Base-by-base conservation (phyloP, 2,113 vertebrate species). In the Steatornis caripensis region DNA sequence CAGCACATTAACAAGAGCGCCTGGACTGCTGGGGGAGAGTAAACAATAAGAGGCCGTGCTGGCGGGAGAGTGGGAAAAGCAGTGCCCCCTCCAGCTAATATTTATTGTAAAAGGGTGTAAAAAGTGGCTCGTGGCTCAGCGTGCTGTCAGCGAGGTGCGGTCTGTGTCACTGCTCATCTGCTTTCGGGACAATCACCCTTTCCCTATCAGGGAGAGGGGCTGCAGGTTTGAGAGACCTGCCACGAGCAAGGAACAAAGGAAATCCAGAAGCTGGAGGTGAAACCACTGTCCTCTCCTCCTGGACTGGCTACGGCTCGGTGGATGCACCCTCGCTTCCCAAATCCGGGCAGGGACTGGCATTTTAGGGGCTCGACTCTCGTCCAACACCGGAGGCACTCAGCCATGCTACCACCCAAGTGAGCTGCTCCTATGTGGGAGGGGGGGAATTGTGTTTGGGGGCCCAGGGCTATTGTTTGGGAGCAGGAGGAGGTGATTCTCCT, bases 1-100 rank as follows among this genome's bases (percentile, higher is more conserved):
- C 94, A 89, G 91, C 92, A 92, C 93, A 97, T 97, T 97, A 97
- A 94, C 95, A 57, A 89, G 89, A 95, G 83, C 43, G 62, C 94
- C 95, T 71, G 93, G 90, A 48, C 91, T 66, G 96, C 96, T 66
- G 91, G 75, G 77, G 94, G 82, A 93, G 95, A 95, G 74, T 87
- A 96, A 97, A 96, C 95, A 97, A 94, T 85, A 53, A 83, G 96
- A 95, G 92, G 87, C 80, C 78, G 3, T 55, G 92, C 94, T 95
- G 91, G 90, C 82, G 29, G 92, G 90, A 86, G 92, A 97, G 82
- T 57, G 90, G 95, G 96, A 78, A 96, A 94, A 91, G 66, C 89
- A 46, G 51, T 85, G 83, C 65, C 88, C 90, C 93, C 95, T 93
- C 95, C 79, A 84, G 90, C 90, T 92, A 66, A 65, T 89, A 95